phyloP scores from a whole-genome alignment of 2,797 vertebrate species.

The Cyclura pinguis region DNA sequence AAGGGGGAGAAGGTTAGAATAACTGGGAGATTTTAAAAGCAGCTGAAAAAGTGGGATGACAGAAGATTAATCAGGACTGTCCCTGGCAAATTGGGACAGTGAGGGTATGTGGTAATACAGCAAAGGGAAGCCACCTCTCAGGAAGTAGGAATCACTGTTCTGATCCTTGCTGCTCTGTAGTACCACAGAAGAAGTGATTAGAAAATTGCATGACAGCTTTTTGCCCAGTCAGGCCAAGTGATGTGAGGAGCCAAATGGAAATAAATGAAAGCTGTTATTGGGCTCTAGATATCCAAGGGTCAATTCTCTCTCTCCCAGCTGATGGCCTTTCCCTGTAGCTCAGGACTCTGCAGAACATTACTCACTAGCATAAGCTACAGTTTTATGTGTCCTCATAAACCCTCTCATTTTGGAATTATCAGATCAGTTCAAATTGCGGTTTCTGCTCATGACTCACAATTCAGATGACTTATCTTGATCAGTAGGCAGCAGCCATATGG shows the following conservation, averaged over 20 bases:
- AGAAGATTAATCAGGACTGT: too few relatives aligned
- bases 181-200: background rate
- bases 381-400: background rate
- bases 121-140: background rate
- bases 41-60: too few relatives aligned
- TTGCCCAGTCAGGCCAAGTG: background rate
- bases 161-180: background rate
- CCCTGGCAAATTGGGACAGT: too few relatives aligned
- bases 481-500: background rate
- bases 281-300: background rate
- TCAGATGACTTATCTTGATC: background rate
- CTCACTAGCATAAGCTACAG: background rate
- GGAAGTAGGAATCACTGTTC: background rate
- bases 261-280: background rate
- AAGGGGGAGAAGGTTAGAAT: too few relatives aligned
- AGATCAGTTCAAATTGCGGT: background rate
- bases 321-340: background rate
- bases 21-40: too few relatives aligned
- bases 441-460: background rate
- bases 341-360: background rate
- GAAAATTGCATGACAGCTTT: background rate
- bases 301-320: background rate
- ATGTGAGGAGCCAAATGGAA: background rate
- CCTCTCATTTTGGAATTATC: slow-evolving; percentile 1
- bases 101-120: background rate